Percentiles rank a stretch among this genome's conserved stretches.
Evolutionary conservation across 2,113 vertebrate species (phyloP).

Genomic region (Malaclemys terrapin): DNA sequence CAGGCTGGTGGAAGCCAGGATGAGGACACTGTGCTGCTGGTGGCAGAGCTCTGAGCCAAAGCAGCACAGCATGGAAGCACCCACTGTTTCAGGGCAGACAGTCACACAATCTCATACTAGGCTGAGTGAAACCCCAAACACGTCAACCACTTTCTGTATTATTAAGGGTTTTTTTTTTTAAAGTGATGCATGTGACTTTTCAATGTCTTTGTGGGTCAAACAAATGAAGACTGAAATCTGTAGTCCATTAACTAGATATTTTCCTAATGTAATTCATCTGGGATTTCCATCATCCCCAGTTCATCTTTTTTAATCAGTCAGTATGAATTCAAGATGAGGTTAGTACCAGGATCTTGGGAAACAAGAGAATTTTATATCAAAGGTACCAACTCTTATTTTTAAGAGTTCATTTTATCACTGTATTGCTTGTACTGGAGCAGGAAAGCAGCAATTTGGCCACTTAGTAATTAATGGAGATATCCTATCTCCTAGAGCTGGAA

Average conservation of each 20-base stretch:
- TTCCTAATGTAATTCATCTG: background rate
- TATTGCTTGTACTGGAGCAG: background rate
- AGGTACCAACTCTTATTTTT: background rate
- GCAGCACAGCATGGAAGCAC: too few relatives aligned
- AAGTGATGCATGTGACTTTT: background rate
- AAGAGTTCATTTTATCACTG: conserved; percentile 7
- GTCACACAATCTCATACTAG: too few relatives aligned
- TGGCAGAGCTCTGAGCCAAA: too few relatives aligned
- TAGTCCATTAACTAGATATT: background rate
- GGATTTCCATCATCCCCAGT: background rate
- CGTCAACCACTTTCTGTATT: background rate
- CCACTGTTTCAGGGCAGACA: too few relatives aligned
- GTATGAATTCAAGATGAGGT: background rate
- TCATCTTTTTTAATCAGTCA: background rate
- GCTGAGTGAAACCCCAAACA: too few relatives aligned
- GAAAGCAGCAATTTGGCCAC: background rate
- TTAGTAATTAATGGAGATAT: background rate
- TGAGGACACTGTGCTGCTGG: too few relatives aligned
- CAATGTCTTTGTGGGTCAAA: background rate
- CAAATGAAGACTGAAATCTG: background rate
- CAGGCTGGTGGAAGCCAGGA: too few relatives aligned
- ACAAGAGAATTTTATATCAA: background rate
- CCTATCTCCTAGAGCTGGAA: too few relatives aligned
- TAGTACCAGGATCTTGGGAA: background rate
- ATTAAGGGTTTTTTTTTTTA: background rate